Base-by-base conservation (phyloP, 2,797 vertebrate genomes). In the Pyrocephalus nanus region DNA sequence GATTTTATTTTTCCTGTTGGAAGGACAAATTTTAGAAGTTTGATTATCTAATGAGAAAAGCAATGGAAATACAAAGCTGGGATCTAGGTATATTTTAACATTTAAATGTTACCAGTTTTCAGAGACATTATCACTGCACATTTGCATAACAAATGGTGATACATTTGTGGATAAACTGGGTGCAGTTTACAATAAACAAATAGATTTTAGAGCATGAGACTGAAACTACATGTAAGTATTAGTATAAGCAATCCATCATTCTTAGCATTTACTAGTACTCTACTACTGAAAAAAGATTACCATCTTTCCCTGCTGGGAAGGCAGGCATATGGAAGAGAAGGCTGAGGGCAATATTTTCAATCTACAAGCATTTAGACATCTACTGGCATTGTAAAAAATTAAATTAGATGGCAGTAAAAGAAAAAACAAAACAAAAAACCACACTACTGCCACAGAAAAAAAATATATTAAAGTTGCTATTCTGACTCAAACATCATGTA, bases 391-490 rank as follows among this genome's bases (percentile, higher is more conserved):
- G 26, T 53, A 26, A 55, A 76, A 88, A 88, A 88, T 65, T 27
- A 53, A 61, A 66, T 70, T 64, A 55, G 29, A 67, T 82, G 8
- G 9, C 4, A 88, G 53, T 1, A 58, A 70, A 87, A 60, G 3
- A 19, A 45, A 55, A 1, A 50, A 50, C 32, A 60, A 58, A 16
- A 5, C 8, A 29, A 38, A 64, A 73, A 73, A 13, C 0, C 2
- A 71, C 30, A 60, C 5, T 53, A 53, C 22, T 27, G 9, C 7
- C 8, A 15, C 12, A 48, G 40, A 51, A 79, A 61, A 34, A 87
- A 79, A 66, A 23, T 11, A 74, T 3, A 0, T 22, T 73, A 8
- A 74, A 69, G 3, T 64, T 74, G 11, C 2, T 48, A 13, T 86
- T 91, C 34, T 73, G 48, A 86, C 40, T 55, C n/a, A 76, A 82